Evolutionary conservation across 2,888 invertebrate species (phyloP), one percentile per base, ranked within the genome.

Genomic region (Aleiodes alternator): DNA sequence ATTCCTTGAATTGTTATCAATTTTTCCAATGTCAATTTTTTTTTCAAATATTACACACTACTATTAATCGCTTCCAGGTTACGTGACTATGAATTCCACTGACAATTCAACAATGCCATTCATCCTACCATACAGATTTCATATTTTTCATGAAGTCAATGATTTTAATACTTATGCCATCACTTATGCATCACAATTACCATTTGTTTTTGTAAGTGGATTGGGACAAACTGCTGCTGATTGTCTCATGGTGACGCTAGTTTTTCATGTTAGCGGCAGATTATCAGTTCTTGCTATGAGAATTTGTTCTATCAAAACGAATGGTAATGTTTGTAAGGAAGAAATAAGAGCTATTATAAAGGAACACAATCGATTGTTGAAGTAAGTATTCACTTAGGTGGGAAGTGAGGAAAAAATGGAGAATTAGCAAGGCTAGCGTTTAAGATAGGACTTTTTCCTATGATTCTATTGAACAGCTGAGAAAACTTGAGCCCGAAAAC

Each of bases 61-160:
- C 23, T 23, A 23, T 38, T 3, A 50, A 12, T 43, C 5, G 38
- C 59, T 71, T 48, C 29, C 11, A 61, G 70, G 9, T 16, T 51
- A 68, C 4, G n/a, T 14, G 38, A n/a, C 12, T 4, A 48, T 50
- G 5, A 43, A 3, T 43, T 3, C 9, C 11, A 43, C 43, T 11
- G 75, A 69, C 8, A 82, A 79, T 55, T 12, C 72, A 14, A 78
- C 81, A 1, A 43, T 77, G 14, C 57, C 55, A 29, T 82, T 80
- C 57, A 57, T 82, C 29, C 74, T 87, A 43, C 87, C 87, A 0
- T 87, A 87, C 56, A 83, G 83, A 7, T 86, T 86, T 78, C 80
- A 85, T 75, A 34, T 80, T n/a, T 83, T 86, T 31, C 82, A 87
- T 74, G 77, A 82, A 51, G 66, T 86, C 1, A 81, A 85, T 7